Conservation (phyloP, 2,113 vertebrate genomes). For the Clarias gariepinus region DNA sequence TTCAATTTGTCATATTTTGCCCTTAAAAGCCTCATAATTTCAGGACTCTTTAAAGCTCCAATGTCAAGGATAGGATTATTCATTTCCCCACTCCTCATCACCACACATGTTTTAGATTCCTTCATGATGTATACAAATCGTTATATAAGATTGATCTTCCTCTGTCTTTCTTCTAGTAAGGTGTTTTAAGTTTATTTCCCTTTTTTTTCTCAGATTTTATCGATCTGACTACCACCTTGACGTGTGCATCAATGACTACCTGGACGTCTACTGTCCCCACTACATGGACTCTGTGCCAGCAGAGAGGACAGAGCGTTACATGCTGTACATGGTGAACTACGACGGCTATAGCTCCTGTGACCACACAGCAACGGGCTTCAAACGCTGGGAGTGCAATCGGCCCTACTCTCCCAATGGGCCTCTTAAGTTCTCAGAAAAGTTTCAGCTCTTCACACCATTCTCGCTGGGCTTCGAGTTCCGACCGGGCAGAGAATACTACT, state of each 20-base stretch:
- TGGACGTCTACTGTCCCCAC: slow-evolving; percentile 97
- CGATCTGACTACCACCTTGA: slow-evolving; percentile 93
- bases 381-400: slow-evolving; percentile 98
- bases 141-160: too few relatives aligned
- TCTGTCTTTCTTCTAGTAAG: background rate
- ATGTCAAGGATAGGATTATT: slow-evolving; percentile 69
- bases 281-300: slow-evolving; percentile 86
- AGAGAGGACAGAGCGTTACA: slow-evolving; percentile 88
- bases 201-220: slow-evolving; percentile 80
- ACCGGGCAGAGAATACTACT: slow-evolving; percentile 97
- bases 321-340: slow-evolving; percentile 99
- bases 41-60: slow-evolving; percentile 61
- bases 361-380: slow-evolving; percentile 96
- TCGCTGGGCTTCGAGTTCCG: slow-evolving; percentile 98
- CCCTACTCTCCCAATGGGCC: slow-evolving; percentile 93
- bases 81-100: slow-evolving; percentile 58
- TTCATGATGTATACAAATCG: slow-evolving; percentile 19
- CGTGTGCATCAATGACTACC: slow-evolving; percentile 97
- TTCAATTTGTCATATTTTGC: slow-evolving; percentile 62
- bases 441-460: slow-evolving; percentile 98
- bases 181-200: background rate
- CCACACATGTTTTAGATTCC: slow-evolving; percentile 47
- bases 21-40: slow-evolving; percentile 67
- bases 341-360: slow-evolving; percentile 98
- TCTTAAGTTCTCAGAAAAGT: slow-evolving; percentile 97